Evolutionary conservation across 2,113 vertebrate species (phyloP), one percentile per base, ranked within the genome.

Genomic region (Phyllostomus hastatus): DNA sequence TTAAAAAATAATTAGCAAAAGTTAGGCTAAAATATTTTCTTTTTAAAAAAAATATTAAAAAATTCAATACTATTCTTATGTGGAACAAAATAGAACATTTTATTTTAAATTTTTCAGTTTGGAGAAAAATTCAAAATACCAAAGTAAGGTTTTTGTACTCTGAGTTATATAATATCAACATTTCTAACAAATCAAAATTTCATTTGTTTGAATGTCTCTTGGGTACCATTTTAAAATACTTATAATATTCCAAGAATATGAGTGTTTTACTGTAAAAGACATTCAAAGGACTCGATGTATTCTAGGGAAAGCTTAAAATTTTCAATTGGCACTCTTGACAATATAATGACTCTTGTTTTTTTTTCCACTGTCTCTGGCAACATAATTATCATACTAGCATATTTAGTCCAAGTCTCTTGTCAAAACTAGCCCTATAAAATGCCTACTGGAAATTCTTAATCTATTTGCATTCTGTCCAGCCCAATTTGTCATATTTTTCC

Each of bases 391-490:
- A 73, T 85, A 43, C 67, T 64, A 82, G 26, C 28, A 83, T 92
- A 88, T 92, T 92, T 66, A 90, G 28, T 43, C 66, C 78, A 92
- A 93, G 17, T 22, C 26, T 95, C 46, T 75, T 88, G 67, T 95
- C 66, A 95, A 93, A 96, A 90, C 28, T 72, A 73, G 10, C 20
- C 46, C 66, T 78, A 43, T 66, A 78, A 97, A 95, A 78, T 88
- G 15, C 61, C 88, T 82, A 46, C 7, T 89, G 72, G 46, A 57
- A 89, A 69, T 93, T 90, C 35, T 86, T 26, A 35, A 33, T 94
- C 78, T 92, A 73, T 3, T 91, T 83, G 61, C 83, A 93, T 79
- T 97, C 43, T 94, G 16, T 83, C 82, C 72, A 93, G 35, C 46
- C n/a, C 67, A 88, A 90, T 90, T 94, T 95, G 81, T 92, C 92